Evolutionary conservation across 2,113 vertebrate species (phyloP), one percentile per base, ranked within the genome.

Genomic region (Stigmatopora nigra): DNA sequence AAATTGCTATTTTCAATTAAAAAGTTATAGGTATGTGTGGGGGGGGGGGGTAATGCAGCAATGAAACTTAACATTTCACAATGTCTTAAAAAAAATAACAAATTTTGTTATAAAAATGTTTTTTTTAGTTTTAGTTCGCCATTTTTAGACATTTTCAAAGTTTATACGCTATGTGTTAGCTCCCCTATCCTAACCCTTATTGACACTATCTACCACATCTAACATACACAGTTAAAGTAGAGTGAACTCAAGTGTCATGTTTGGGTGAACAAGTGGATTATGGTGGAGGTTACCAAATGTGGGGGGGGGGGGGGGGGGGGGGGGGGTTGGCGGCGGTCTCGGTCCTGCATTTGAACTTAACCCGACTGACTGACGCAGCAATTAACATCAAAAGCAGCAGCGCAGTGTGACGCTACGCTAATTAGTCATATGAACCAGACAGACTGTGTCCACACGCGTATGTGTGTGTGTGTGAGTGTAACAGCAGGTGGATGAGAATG

Each of bases 371-470:
- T 85, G 90, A 93, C 83, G 89, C 87, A 86, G 92, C 93, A 95
- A 97, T 97, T 95, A 97, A 92, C 87, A 89, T 89, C 86, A 87
- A 81, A 81, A 86, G 92, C 94, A 93, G 90, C 87, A 86, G 91
- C 92, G 44, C 94, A 95, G 95, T 93, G 67, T 94, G 96, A 92
- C 90, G 93, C 87, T 92, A 72, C 31, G 86, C 92, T 98, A 95
- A 98, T 98, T 98, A 96, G 94, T 97, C 95, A 96, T 98, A 98
- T 98, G 94, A 97, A 92, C 92, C 72, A 89, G 89, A 91, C 92
- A 87, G 71, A 56, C 71, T 62, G 76, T 61, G 76, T 56, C 59
- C 63, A 77, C 46, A 71, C 64, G 68, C 68, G 79, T 63, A 68
- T 58, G 75, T 65, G 67, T 48, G 60, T 69, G 70, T 41, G 60